Conservation (phyloP, 2,113 vertebrate genomes). For the Bothrops jararaca region DNA sequence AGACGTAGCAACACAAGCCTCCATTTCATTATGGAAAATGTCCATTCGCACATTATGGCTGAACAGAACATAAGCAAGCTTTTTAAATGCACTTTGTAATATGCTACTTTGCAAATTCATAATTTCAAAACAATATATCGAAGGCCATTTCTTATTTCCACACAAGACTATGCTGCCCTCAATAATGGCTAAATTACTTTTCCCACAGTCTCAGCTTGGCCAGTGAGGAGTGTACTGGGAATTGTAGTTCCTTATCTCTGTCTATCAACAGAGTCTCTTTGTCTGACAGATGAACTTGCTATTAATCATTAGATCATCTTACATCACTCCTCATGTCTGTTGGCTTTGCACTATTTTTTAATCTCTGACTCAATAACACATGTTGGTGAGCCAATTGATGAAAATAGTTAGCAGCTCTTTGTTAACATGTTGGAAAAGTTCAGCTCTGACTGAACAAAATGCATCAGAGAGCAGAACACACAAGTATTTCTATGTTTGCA, state of each 20-base stretch:
- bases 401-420: not conserved
- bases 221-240: not conserved
- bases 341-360: conserved; percentile 1
- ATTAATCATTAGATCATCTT: not conserved
- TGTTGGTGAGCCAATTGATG: conserved; percentile 7
- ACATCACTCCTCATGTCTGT: not conserved
- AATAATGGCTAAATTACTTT: not conserved
- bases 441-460: not conserved
- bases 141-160: not conserved
- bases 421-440: not conserved
- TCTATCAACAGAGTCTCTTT: not conserved
- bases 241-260: not conserved
- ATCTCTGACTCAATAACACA: conserved; percentile 4
- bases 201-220: not conserved
- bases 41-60: not conserved
- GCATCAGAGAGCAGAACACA: not conserved
- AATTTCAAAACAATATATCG: not conserved
- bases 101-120: not conserved
- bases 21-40: not conserved
- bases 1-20: not conserved
- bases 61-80: not conserved
- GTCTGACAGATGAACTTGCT: not conserved
- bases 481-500: not conserved
- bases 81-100: not conserved
- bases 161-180: not conserved